These are phyloP conservation scores for Thymelicus lineola DNA, from an alignment of 2,888 invertebrate species.

Conservation along the genomic window DNA sequence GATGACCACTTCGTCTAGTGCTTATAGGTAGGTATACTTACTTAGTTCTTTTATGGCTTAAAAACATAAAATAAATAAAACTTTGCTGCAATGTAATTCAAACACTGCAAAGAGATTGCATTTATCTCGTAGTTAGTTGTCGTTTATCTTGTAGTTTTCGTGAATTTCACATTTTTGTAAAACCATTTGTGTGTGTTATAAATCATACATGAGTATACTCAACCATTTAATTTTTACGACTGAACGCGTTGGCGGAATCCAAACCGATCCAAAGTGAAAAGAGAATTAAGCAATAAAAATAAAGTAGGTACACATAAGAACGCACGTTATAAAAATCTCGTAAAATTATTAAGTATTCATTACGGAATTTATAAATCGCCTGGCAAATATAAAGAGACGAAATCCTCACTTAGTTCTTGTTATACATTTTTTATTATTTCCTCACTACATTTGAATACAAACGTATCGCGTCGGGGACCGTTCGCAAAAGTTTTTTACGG, in stretches of 20 bases:
- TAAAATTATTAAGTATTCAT: conserved; percentile 35
- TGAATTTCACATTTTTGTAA: background rate
- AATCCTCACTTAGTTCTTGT: conserved; percentile 35
- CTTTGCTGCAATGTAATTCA: too few relatives aligned
- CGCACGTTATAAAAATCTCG: conserved; percentile 31
- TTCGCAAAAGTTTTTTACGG: conserved; percentile 64
- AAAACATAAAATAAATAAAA: too few relatives aligned
- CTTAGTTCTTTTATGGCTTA: too few relatives aligned
- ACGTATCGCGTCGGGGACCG: conserved; percentile 56
- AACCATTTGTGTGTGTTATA: background rate
- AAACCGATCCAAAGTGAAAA: conserved; percentile 9
- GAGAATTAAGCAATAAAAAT: conserved; percentile 28
- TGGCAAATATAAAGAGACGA: conserved; percentile 34
- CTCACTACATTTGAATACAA: conserved; percentile 68
- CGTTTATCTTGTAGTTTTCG: too few relatives aligned
- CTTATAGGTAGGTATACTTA: too few relatives aligned
- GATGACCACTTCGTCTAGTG: too few relatives aligned
- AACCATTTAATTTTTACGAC: background rate
- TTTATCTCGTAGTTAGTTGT: too few relatives aligned
- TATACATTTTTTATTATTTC: conserved; percentile 44
- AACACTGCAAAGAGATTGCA: too few relatives aligned
- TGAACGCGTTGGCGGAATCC: background rate
- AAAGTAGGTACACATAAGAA: conserved; percentile 14
- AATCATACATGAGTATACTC: background rate
- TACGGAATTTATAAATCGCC: conserved; percentile 34